Evolutionary conservation across 1,140 invertebrate species (phyloP).

Genomic region (Drosophila tani): DNA sequence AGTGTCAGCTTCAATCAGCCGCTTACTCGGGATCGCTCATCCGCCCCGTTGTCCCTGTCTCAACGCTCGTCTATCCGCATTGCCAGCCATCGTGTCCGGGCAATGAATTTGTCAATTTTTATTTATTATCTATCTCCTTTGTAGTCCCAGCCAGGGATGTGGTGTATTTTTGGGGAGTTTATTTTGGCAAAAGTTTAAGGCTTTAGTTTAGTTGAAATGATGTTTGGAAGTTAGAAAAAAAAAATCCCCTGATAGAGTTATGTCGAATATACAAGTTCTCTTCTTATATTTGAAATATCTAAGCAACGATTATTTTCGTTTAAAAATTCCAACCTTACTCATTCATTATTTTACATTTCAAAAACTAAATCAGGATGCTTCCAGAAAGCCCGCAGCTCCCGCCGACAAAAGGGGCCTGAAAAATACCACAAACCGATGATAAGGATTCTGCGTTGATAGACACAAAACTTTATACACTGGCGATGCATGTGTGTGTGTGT

Average conservation of each 20-base stretch:
- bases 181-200: neutral
- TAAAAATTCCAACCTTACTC: neutral
- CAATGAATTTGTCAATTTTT: conserved; percentile 77
- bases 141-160: neutral
- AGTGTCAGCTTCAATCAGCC: conserved; percentile 72
- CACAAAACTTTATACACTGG: conserved; percentile 50
- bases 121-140: conserved; percentile 50
- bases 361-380: conserved; percentile 1
- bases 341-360: neutral
- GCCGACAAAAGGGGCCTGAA: conserved; percentile 9
- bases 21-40: conserved; percentile 54
- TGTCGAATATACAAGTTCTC: neutral
- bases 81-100: conserved; percentile 51
- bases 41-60: conserved; percentile 34
- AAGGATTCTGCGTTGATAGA: conserved; percentile 51
- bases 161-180: neutral
- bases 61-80: conserved; percentile 5
- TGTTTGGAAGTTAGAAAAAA: too few relatives aligned
- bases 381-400: neutral
- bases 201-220: neutral
- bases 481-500: neutral
- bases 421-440: conserved; percentile 25
- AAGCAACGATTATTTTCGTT: neutral
- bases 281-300: neutral
- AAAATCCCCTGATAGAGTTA: neutral